Evolutionary conservation across 2,113 vertebrate genomes (phyloP).

Genomic region (Bos taurus): DNA sequence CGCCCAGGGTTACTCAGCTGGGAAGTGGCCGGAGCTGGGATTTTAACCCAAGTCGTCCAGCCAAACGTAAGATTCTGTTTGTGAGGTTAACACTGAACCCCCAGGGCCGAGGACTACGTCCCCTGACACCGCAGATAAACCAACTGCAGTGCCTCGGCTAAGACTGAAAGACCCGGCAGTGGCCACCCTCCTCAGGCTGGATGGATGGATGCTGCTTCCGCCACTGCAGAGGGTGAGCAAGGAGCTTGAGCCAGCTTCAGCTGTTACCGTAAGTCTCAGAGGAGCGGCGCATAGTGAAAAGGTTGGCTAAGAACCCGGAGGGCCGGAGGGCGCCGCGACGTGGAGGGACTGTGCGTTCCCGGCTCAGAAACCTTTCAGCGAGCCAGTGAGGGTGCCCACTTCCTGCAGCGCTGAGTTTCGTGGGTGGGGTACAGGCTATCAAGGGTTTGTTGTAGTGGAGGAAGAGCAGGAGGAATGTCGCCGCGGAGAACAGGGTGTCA

Average conservation of each 20-base stretch:
- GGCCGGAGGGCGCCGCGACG: slow-evolving; percentile 24
- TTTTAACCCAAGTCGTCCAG: neutral
- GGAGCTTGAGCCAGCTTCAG: neutral
- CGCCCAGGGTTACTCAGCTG: neutral
- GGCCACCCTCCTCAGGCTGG: neutral
- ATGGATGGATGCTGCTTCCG: neutral
- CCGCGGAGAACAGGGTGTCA: neutral
- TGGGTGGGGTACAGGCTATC: neutral
- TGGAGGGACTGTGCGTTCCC: neutral
- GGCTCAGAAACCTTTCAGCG: neutral
- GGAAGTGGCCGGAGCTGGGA: neutral
- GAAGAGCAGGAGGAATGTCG: neutral
- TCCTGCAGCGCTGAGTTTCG: neutral
- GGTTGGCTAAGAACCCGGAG: neutral
- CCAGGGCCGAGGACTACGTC: neutral
- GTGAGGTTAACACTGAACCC: neutral
- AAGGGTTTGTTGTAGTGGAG: neutral
- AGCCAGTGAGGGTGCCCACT: neutral
- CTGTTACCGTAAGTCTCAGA: neutral
- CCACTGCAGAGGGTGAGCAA: accelerated
- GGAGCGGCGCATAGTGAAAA: neutral
- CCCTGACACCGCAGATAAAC: neutral
- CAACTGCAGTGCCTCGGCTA: neutral
- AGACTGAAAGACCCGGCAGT: neutral
- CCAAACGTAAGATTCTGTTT: neutral